These are phyloP conservation scores for Neodiprion fabricii DNA, from an alignment of 1,140 invertebrate genomes.

Conservation along the genomic window DNA sequence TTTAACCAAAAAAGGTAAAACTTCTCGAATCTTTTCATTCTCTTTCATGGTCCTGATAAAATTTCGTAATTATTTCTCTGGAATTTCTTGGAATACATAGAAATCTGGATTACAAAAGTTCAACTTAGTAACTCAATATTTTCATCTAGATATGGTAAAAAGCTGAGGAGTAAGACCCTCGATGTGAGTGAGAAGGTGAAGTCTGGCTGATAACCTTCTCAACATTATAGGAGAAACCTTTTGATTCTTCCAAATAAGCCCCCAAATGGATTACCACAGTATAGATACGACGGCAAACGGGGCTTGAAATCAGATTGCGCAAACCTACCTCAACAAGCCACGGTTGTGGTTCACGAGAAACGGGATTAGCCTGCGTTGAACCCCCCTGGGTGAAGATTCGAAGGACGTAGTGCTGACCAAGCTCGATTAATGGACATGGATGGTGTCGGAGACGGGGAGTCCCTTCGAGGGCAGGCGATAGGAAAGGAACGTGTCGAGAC, in stretches of 20 bases:
- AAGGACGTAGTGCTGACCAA: slow-evolving; percentile 4
- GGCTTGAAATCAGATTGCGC: slow-evolving; percentile 2
- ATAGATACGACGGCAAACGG: background rate
- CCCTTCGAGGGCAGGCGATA: background rate
- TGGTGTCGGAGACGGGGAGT: background rate
- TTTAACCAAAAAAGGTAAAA: no score
- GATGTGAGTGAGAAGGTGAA: no score
- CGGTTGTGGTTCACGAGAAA: slow-evolving; percentile 2
- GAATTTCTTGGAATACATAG: no score
- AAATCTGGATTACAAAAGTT: no score
- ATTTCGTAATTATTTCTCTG: no score
- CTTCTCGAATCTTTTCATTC: no score
- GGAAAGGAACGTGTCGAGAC: background rate
- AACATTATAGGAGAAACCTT: no score
- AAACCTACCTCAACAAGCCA: slow-evolving; percentile 2
- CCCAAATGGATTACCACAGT: background rate
- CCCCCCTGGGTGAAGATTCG: background rate
- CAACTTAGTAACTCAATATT: no score
- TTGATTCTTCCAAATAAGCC: background rate
- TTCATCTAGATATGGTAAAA: no score
- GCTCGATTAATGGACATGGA: background rate
- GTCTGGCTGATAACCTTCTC: no score
- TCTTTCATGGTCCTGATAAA: no score
- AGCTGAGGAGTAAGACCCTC: no score
- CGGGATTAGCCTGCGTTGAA: background rate